Base-by-base conservation (phyloP, 2,888 invertebrate species). In the Chrysodeixis includens region DNA sequence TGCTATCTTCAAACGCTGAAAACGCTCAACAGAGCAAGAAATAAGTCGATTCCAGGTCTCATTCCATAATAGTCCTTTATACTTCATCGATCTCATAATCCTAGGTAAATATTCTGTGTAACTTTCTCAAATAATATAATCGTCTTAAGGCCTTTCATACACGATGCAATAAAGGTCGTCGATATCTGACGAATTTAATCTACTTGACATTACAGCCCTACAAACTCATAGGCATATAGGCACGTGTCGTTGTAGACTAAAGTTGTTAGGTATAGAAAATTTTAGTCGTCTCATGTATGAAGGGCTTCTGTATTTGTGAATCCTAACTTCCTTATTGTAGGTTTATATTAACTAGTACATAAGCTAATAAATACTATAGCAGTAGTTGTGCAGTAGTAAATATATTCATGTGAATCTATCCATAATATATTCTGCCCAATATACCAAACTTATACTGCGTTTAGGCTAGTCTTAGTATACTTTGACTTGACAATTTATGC, bases 1-100 rank as follows among this genome's bases (percentile, higher is more conserved):
- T 95, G 63, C 81, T 95, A 62, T 86, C 94, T 35, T 92, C 94
- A 0, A 87, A 84, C 30, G 84, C 77, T 14, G 83, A 83, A 20
- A 81, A 80, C 18, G 67, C 71, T 4, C 74, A 78, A 61, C 71
- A 83, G 62, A 72, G 63, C 55, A 83, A 83, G 58, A 83, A 83
- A 58, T 83, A 58, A 82, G 55, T 18, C 32, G 30, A 32, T 69
- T 66, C 62, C 63, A 69, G 18, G 8, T 66, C 52, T 18, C 74
- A 77, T 79, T 72, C 83, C 74, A 71, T 56, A 56, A 51, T 64
- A 72, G 30, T 61, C 56, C 7, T 55, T 66, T 46, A 62, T 58
- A 69, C 12, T 67, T 72, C 46, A 49, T 49, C 46, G 81, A 81
- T 83, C 79, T 81, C 81, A 73, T 69, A 49, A 54, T 61, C 40